Percentiles rank a stretch among this genome's conserved stretches.
phyloP scores from a whole-genome alignment of 2,888 invertebrate species.

The Phyto melanocephala region DNA sequence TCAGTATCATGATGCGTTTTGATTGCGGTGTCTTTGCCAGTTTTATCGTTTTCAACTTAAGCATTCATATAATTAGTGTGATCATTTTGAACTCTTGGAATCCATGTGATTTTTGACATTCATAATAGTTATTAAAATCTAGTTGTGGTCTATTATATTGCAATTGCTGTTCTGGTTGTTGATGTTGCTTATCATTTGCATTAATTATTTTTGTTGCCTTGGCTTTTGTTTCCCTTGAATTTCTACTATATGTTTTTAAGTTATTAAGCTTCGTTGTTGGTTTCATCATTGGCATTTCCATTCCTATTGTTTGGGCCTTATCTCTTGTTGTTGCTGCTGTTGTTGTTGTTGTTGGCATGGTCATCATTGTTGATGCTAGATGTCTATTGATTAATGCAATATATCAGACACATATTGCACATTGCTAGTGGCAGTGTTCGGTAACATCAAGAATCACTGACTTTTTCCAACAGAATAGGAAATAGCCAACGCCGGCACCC shows the following conservation, averaged over 20 bases:
- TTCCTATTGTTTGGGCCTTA: neutral
- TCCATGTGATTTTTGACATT: slow-evolving; percentile 33
- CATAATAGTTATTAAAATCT: slow-evolving; percentile 28
- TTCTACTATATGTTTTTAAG: slow-evolving; percentile 3
- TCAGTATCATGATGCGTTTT: slow-evolving; percentile 6
- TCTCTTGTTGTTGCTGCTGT: slow-evolving; percentile 11
- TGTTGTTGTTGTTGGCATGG: slow-evolving; percentile 29
- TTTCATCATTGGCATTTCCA: neutral
- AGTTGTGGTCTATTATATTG: slow-evolving; percentile 27
- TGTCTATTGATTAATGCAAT: slow-evolving; percentile 54
- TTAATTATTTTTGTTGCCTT: slow-evolving; percentile 31
- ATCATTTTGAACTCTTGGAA: slow-evolving; percentile 45
- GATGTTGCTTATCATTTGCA: slow-evolving; percentile 34
- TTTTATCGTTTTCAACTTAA: slow-evolving; percentile 57
- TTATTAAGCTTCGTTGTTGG: neutral
- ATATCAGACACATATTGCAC: slow-evolving; percentile 61
- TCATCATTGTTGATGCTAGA: slow-evolving; percentile 23
- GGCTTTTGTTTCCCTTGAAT: slow-evolving; percentile 16
- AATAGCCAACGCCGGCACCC: slow-evolving; percentile 95
- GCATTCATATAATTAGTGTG: slow-evolving; percentile 11
- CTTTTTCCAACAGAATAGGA: slow-evolving; percentile 97
- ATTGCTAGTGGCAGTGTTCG: slow-evolving; percentile 93
- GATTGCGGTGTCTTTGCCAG: slow-evolving; percentile 4
- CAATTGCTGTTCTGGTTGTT: slow-evolving; percentile 33
- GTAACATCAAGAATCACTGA: slow-evolving; percentile 95